Evolutionary conservation across 1,140 invertebrate species (phyloP).

Genomic region (Drosophila oshimai): DNA sequence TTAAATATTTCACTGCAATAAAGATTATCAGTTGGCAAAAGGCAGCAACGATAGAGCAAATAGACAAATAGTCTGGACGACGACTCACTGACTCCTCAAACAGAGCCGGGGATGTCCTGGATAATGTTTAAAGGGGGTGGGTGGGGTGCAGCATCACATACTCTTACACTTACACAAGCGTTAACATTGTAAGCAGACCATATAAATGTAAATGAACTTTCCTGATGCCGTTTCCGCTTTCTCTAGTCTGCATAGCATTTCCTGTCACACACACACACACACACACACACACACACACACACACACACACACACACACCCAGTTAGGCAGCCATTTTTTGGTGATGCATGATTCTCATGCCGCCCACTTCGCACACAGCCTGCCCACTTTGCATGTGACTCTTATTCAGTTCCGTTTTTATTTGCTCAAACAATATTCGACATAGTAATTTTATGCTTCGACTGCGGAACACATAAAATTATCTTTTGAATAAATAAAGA

Average conservation of each 20-base stretch:
- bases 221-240: conserved; percentile 76
- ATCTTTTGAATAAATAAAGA: conserved; percentile 82
- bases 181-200: conserved; percentile 81
- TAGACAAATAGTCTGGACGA: conserved; percentile 55
- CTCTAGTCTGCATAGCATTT: conserved; percentile 74
- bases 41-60: conserved; percentile 69
- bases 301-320: neutral
- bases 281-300: neutral
- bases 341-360: conserved; percentile 55
- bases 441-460: conserved; percentile 81
- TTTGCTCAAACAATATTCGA: conserved; percentile 81
- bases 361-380: neutral
- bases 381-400: conserved; percentile 71
- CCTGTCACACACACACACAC: conserved; percentile 53
- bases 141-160: conserved; percentile 23
- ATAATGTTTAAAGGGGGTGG: conserved; percentile 16
- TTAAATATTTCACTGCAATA: conserved; percentile 79
- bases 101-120: conserved; percentile 13
- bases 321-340: conserved; percentile 77
- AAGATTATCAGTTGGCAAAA: conserved; percentile 77
- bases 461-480: conserved; percentile 81
- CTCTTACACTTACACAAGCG: conserved; percentile 73
- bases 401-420: conserved; percentile 70
- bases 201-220: conserved; percentile 81
- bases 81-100: conserved; percentile 70